These are phyloP conservation scores for Platygyra sinensis DNA, from an alignment of 64 coral and sea anemone species.

Conservation along the genomic window DNA sequence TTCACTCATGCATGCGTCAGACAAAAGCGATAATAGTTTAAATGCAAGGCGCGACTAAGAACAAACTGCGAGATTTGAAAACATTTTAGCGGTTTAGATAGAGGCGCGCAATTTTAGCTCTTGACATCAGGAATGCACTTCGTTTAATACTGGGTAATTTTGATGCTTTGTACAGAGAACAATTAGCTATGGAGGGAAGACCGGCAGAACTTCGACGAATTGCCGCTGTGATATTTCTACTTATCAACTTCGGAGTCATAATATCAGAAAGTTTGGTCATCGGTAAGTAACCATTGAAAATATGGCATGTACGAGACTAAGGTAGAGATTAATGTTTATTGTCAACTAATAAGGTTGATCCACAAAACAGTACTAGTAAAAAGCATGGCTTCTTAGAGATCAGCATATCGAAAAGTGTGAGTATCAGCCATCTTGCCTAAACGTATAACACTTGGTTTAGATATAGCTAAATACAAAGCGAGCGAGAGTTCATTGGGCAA, in stretches of 20 bases:
- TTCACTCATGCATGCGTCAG: background rate
- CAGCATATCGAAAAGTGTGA: no score
- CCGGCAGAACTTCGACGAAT: slow-evolving; percentile 7
- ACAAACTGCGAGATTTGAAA: background rate
- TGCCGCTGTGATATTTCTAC: slow-evolving; percentile 34
- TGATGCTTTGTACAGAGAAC: slow-evolving; percentile 11
- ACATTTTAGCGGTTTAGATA: background rate
- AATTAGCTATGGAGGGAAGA: slow-evolving; percentile 27
- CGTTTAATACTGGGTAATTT: background rate
- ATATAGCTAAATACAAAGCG: no score
- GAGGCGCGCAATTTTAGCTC: background rate
- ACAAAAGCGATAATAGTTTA: background rate
- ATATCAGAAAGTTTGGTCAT: slow-evolving; percentile 41
- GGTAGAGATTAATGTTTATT: no score
- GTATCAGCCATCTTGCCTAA: no score
- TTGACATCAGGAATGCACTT: no score
- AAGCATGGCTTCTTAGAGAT: no score
- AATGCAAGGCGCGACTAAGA: background rate
- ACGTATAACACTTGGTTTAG: no score
- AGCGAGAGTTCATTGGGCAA: no score
- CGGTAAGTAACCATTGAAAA: background rate
- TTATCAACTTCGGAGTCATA: slow-evolving; percentile 41
- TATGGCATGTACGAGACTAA: no score
- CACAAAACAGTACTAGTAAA: no score
- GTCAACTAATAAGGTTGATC: no score